Evolutionary conservation across 2,797 vertebrate genomes (phyloP), one percentile per base, ranked within the genome.

Genomic region (Chaetophractus vellerosus): DNA sequence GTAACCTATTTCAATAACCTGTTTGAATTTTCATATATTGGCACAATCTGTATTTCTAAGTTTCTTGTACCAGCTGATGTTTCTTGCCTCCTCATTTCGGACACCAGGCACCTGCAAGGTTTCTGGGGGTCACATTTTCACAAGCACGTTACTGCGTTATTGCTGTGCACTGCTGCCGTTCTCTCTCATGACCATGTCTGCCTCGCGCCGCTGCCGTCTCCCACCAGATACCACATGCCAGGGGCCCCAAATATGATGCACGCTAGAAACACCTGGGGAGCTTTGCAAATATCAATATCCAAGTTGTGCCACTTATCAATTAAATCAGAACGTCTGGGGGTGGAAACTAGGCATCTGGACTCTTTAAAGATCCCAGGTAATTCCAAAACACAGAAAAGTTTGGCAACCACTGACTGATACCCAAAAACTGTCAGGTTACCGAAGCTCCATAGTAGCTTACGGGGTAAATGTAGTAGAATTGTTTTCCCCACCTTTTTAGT

Each of bases 391-490:
- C 26, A 78, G 12, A 5, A 63, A 21, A 45, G 48, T 41, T 21
- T 59, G 21, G 9, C 18, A 87, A n/a, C 24, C 21, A 21, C 15
- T 79, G 50, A 57, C 33, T 10, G 16, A 45, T 23, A 8, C 7
- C 31, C 52, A 48, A 31, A 55, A 83, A 41, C 18, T 21, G 23
- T 21, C 74, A 79, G 31, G 15, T 57, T 38, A 31, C 16, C n/a
- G 11, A 64, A 66, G 8, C 36, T 38, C 9, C 28, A 19, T 0
- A 59, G 16, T 1, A 8, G 1, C 15, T 4, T n/a, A 2, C 9
- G 10, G 26, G 2, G 26, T 52, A 71, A 36, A 76, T 15, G 26
- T 4, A 48, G 28, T 12, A 48, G 28, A 80, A n/a, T 23, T 38
- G 2, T 45, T 64, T 45, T 59, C 41, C 4, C 33, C n/a, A 15